Evolutionary conservation across 1,140 invertebrate genomes (phyloP).

Genomic region (Heliconius himera): DNA sequence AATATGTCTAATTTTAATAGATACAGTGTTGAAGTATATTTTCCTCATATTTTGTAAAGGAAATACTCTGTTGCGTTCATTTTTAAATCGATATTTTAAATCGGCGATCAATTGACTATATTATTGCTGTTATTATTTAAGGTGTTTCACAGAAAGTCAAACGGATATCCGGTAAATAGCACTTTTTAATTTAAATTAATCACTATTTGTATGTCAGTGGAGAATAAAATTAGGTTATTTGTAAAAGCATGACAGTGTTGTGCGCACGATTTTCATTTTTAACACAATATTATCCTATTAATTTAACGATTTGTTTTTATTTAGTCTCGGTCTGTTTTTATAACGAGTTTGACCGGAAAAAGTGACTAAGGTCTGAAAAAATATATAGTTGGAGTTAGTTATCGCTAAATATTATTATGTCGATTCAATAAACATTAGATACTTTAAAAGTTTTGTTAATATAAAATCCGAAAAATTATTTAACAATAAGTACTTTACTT

Average conservation of each 20-base stretch:
- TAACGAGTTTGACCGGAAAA: background rate
- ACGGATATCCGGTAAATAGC: background rate
- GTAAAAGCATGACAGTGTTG: background rate
- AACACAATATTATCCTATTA: background rate
- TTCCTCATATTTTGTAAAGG: background rate
- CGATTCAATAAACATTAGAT: too few relatives aligned
- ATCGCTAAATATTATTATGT: background rate
- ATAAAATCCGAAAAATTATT: background rate
- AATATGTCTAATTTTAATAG: background rate
- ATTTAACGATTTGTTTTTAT: background rate
- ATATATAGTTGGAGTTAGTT: background rate
- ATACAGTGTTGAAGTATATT: background rate
- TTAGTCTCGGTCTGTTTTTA: background rate
- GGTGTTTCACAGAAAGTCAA: background rate
- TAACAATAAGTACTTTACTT: too few relatives aligned
- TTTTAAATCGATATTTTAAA: background rate
- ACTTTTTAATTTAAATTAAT: slow-evolving; percentile 7
- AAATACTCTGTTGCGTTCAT: background rate
- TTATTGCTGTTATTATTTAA: background rate
- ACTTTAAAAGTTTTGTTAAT: background rate
- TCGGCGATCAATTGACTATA: background rate
- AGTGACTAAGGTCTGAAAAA: background rate
- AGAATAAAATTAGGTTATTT: background rate
- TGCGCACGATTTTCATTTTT: background rate
- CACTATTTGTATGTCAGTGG: background rate